phyloP scores from a whole-genome alignment of 2,797 vertebrate genomes.

The Coregonus sp. region DNA sequence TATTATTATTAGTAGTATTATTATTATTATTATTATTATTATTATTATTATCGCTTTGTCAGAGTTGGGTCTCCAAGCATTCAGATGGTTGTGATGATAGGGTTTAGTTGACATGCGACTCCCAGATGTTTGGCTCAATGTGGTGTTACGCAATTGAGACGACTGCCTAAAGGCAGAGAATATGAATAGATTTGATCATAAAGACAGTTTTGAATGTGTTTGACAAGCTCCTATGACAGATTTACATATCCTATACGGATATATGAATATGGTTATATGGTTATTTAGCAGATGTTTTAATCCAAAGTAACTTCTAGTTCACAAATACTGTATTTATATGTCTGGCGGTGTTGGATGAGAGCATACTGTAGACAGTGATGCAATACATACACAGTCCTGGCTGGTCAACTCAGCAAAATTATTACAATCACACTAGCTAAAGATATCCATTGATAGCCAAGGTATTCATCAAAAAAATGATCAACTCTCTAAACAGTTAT shows the following conservation, averaged over 20 bases:
- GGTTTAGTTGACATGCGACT: neutral
- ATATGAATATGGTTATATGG: too few species aligned
- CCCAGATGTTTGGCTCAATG: slow-evolving; percentile 10
- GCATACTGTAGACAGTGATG: too few species aligned
- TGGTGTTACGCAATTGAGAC: slow-evolving; percentile 16
- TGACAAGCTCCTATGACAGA: too few species aligned
- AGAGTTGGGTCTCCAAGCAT: neutral
- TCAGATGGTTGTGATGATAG: neutral
- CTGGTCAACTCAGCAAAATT: neutral
- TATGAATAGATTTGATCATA: neutral
- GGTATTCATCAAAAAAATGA: slow-evolving; percentile 2
- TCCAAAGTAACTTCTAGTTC: too few species aligned
- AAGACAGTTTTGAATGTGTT: neutral
- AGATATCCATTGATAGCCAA: neutral
- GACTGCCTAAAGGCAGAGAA: neutral
- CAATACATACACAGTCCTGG: too few species aligned
- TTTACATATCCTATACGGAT: too few species aligned
- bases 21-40: too few species aligned
- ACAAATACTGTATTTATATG: too few species aligned
- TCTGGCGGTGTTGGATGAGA: too few species aligned
- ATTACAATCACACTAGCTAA: neutral
- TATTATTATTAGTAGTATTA: too few species aligned
- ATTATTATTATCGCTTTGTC: too few species aligned
- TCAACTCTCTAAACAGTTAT: slow-evolving; percentile 34
- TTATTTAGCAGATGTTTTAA: too few species aligned